phyloP scores from a whole-genome alignment of 2,113 vertebrate genomes.

The Propithecus coquereli region DNA sequence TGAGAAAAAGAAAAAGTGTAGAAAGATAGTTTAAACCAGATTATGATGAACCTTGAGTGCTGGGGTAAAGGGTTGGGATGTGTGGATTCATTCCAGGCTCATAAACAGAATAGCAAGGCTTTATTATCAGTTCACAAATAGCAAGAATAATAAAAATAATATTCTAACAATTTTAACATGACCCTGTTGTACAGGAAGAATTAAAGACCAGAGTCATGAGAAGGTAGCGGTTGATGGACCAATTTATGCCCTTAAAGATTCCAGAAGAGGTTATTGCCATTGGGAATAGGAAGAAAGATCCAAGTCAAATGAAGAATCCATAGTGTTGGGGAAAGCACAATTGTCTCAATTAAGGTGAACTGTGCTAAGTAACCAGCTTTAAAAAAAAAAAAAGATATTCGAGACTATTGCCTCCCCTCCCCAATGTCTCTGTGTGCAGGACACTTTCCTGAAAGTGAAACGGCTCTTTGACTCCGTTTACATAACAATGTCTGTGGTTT shows the following conservation, averaged over 20 bases:
- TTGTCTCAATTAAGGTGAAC: not conserved
- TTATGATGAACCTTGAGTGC: not conserved
- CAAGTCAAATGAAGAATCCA: not conserved
- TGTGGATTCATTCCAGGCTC: not conserved
- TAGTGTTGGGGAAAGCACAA: not conserved
- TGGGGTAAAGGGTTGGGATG: not conserved
- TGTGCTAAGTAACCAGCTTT: not conserved
- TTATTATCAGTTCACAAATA: not conserved
- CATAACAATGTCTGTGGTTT: not conserved
- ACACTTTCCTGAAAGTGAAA: slow-evolving; percentile 10
- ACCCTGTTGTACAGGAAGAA: not conserved
- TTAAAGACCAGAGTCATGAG: not conserved
- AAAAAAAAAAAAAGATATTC: not conserved
- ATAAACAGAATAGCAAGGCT: not conserved
- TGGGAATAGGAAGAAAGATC: not conserved
- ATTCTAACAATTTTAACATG: not conserved
- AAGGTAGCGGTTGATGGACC: not conserved
- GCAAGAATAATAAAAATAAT: not conserved
- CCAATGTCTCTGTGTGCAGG: not conserved
- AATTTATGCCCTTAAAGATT: not conserved
- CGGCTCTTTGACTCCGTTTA: not conserved
- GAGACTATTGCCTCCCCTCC: not conserved
- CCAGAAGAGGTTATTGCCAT: not conserved
- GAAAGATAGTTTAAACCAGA: not conserved
- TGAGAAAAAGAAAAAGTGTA: not conserved